A percentile compares a stretch with the other conserved stretches of the same genome.
Conservation (phyloP, 1,140 invertebrate genomes). For the Pygmarrhopalites habei region DNA sequence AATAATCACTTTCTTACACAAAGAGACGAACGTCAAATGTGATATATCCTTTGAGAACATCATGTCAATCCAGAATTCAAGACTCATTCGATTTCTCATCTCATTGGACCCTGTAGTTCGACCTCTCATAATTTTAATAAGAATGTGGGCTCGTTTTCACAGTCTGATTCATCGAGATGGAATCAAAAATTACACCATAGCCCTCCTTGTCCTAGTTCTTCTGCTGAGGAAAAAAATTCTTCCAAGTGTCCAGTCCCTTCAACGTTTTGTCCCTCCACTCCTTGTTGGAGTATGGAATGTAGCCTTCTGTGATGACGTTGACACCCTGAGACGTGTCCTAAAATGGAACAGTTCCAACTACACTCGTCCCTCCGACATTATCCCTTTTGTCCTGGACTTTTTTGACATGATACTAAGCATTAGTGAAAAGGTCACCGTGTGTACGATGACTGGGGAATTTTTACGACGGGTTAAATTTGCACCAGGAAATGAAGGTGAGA, state of each 20-base stretch:
- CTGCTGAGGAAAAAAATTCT: constrained; percentile 40
- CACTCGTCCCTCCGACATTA: too few species aligned
- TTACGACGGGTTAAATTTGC: too few species aligned
- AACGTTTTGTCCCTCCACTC: background rate
- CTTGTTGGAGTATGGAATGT: constrained; percentile 24
- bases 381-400: too few species aligned
- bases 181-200: constrained; percentile 55
- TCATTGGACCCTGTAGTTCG: constrained; percentile 50
- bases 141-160: constrained; percentile 59
- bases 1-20: too few species aligned
- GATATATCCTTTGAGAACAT: constrained; percentile 63
- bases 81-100: constrained; percentile 53
- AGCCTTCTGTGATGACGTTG: background rate
- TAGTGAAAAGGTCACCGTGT: too few species aligned
- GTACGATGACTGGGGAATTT: too few species aligned
- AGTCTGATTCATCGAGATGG: constrained; percentile 47
- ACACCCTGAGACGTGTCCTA: too few species aligned
- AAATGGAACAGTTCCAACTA: too few species aligned
- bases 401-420: too few species aligned
- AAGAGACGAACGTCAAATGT: too few species aligned
- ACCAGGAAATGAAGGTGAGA: too few species aligned
- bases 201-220: constrained; percentile 57
- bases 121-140: constrained; percentile 54
- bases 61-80: constrained; percentile 55
- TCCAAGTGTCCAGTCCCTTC: constrained; percentile 21